phyloP scores from a whole-genome alignment of 1,140 invertebrate genomes.

The Macrobrachium nipponense region DNA sequence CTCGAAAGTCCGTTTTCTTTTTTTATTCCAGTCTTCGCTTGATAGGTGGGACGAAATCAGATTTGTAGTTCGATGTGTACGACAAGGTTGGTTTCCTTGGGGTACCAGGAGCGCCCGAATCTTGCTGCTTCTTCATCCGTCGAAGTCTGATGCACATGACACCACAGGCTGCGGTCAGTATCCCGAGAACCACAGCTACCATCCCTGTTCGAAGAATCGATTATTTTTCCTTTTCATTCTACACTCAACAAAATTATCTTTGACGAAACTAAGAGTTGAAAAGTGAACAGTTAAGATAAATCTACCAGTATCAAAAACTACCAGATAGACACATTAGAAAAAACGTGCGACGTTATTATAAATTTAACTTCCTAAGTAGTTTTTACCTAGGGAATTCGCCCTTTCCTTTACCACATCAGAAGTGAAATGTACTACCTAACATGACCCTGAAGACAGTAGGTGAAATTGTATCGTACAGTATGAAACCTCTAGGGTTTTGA shows the following conservation, averaged over 20 bases:
- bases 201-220: constrained; percentile 19
- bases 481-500: too few species aligned
- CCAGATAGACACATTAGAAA: too few species aligned
- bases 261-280: background rate
- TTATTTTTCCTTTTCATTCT: background rate
- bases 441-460: too few species aligned
- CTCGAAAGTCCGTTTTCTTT: constrained; percentile 22
- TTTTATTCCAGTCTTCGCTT: constrained; percentile 52
- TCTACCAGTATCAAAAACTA: too few species aligned
- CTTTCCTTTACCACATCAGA: too few species aligned
- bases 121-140: constrained; percentile 29
- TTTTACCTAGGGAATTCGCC: too few species aligned
- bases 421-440: too few species aligned
- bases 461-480: too few species aligned
- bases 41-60: constrained; percentile 54
- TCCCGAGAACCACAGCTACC: constrained; percentile 50
- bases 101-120: background rate
- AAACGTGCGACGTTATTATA: too few species aligned
- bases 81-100: constrained; percentile 26
- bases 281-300: too few species aligned
- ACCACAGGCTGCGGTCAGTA: constrained; percentile 43
- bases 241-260: background rate
- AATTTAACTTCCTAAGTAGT: too few species aligned
- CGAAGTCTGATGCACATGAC: constrained; percentile 61
- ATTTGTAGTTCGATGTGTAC: constrained; percentile 25